Evolutionary conservation across 1,140 invertebrate genomes (phyloP).

Genomic region (Trialeurodes vaporariorum): DNA sequence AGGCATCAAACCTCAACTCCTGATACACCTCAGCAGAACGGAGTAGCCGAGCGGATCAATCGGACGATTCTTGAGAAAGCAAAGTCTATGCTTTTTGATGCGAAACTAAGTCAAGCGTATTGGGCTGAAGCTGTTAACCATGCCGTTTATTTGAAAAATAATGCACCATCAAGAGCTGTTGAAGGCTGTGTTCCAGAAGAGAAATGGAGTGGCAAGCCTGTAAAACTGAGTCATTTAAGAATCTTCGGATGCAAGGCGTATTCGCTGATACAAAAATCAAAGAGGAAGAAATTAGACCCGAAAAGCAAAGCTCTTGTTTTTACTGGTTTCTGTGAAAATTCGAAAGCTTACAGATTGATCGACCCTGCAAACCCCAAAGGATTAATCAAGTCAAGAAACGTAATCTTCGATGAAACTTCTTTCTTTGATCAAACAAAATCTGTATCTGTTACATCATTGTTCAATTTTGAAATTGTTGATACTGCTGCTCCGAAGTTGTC

Average conservation of each 20-base stretch:
- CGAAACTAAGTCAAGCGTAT: conserved; percentile 11
- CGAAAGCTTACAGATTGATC: conserved; percentile 16
- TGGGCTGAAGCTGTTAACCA: neutral
- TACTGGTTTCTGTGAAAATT: conserved; percentile 19
- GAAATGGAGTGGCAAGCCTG: neutral
- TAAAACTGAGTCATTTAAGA: neutral
- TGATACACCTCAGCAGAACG: conserved; percentile 28
- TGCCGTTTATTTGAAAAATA: conserved; percentile 3
- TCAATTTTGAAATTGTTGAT: no score
- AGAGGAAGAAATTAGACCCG: conserved; percentile 27
- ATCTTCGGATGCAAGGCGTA: conserved; percentile 30
- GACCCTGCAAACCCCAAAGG: neutral
- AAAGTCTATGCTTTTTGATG: conserved; percentile 23
- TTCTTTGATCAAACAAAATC: no score
- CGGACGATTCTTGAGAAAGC: conserved; percentile 21
- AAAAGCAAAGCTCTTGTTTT: conserved; percentile 21
- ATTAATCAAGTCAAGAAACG: neutral
- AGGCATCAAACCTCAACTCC: conserved; percentile 4
- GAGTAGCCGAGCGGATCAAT: conserved; percentile 26
- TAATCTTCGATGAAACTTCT: neutral
- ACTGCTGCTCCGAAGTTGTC: no score
- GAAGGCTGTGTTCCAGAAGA: neutral
- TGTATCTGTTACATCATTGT: no score
- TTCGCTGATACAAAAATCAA: conserved; percentile 29
- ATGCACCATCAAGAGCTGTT: neutral